Conservation (phyloP, 2,797 vertebrate species). For the Microchirus variegatus region DNA sequence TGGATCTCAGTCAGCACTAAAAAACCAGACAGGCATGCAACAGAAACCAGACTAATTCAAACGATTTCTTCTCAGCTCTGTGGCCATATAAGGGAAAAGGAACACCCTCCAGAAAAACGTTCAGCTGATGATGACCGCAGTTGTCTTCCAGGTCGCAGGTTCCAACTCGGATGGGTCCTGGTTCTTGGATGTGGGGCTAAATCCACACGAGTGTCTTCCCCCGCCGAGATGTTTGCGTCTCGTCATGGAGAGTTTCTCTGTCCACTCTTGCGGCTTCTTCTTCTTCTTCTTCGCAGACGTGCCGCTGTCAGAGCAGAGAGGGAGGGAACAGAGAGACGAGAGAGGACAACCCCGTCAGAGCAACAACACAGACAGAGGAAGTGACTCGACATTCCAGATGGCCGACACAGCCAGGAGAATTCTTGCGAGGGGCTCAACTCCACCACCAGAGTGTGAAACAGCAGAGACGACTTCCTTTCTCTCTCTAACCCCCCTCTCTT, state of each 20-base stretch:
- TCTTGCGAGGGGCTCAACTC: slow-evolving; percentile 78
- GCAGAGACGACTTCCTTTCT: slow-evolving; percentile 60
- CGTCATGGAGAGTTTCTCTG: slow-evolving; percentile 54
- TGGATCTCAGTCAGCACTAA: slow-evolving; percentile 71
- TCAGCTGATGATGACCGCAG: slow-evolving; percentile 80
- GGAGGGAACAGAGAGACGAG: slow-evolving; percentile 59
- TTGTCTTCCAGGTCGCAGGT: slow-evolving; percentile 66
- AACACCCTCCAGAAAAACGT: slow-evolving; percentile 70
- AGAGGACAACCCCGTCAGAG: slow-evolving; percentile 68
- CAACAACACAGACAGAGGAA: slow-evolving; percentile 72
- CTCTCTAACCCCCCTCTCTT: slow-evolving; percentile 66
- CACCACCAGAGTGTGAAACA: slow-evolving; percentile 71
- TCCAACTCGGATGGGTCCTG: slow-evolving; percentile 56
- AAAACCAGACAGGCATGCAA: slow-evolving; percentile 75
- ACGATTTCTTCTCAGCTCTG: slow-evolving; percentile 81
- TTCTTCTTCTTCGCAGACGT: too few relatives aligned
- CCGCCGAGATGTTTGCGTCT: slow-evolving; percentile 54
- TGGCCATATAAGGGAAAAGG: slow-evolving; percentile 82
- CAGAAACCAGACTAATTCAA: slow-evolving; percentile 83
- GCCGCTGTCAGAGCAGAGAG: slow-evolving; percentile 62
- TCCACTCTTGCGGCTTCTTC: slow-evolving; percentile 39
- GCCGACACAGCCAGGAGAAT: slow-evolving; percentile 74
- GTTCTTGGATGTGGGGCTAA: slow-evolving; percentile 39
- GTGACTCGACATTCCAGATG: slow-evolving; percentile 81
- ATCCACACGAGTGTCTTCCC: slow-evolving; percentile 59